phyloP scores from a whole-genome alignment of 2,888 invertebrate genomes.

The Cheiracanthium punctorium region DNA sequence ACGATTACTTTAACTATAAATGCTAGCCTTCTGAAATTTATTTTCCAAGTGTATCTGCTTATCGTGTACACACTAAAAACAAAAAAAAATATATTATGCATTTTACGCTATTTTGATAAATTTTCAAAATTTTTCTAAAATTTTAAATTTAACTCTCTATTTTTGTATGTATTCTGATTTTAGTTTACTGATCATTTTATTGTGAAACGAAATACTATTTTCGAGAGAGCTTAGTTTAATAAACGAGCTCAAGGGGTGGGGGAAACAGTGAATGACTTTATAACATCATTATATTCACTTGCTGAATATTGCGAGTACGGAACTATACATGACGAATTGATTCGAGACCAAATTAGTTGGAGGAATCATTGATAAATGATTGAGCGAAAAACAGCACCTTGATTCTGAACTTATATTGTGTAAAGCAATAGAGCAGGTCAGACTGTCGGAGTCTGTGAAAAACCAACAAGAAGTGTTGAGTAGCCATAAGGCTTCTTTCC shows the following conservation, averaged over 20 bases:
- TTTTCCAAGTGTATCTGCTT: too few species aligned
- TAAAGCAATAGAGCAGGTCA: conserved; percentile 23
- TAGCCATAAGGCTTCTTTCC: too few species aligned
- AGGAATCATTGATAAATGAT: conserved; percentile 61
- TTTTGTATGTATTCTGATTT: too few species aligned
- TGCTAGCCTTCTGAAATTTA: too few species aligned
- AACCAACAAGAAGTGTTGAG: too few species aligned
- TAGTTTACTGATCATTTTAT: conserved; percentile 68
- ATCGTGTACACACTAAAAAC: too few species aligned
- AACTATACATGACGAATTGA: conserved; percentile 65
- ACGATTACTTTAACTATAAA: too few species aligned
- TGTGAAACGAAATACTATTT: conserved; percentile 56
- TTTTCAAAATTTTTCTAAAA: too few species aligned
- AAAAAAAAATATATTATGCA: too few species aligned
- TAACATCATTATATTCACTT: conserved; percentile 59
- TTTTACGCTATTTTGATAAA: too few species aligned
- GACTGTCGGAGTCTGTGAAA: neutral
- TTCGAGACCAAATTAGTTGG: conserved; percentile 71
- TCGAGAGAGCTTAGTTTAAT: conserved; percentile 70
- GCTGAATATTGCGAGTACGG: conserved; percentile 67
- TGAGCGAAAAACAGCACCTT: conserved; percentile 67
- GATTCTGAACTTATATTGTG: conserved; percentile 46
- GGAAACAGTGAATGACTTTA: conserved; percentile 66
- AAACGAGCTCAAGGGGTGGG: conserved; percentile 32
- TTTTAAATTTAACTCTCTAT: too few species aligned